Conservation (phyloP, 2,113 vertebrate species). For the Platanista minor region DNA sequence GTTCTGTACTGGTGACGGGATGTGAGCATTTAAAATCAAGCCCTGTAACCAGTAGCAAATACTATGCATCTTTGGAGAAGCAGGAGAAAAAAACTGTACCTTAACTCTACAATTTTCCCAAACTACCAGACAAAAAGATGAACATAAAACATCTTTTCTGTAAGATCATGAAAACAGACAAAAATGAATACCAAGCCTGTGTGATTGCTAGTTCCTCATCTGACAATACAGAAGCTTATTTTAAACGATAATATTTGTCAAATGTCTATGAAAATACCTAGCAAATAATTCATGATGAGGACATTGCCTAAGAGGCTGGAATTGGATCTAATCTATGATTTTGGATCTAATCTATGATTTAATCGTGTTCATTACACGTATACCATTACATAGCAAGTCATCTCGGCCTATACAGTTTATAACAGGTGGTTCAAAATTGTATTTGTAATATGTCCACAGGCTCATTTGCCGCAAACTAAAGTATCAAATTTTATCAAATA, state of each 20-base stretch:
- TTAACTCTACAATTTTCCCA: neutral
- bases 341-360: neutral
- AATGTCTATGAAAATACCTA: neutral
- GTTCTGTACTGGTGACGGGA: neutral
- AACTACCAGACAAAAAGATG: neutral
- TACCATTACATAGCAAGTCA: neutral
- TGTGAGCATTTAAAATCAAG: neutral
- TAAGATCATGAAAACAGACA: neutral
- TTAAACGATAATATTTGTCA: neutral
- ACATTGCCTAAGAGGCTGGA: neutral
- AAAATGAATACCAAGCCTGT: neutral
- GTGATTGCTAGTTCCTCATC: neutral
- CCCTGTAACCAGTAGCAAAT: neutral
- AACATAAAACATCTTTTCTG: neutral
- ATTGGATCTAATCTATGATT: neutral
- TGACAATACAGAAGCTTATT: neutral
- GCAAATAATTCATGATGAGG: neutral
- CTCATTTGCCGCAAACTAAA: neutral
- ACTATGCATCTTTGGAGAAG: neutral
- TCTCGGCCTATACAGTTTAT: neutral
- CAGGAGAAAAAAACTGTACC: neutral
- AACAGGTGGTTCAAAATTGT: neutral
- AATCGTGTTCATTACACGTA: neutral
- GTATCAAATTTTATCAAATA: too few species aligned
- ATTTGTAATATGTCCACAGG: neutral